These are phyloP conservation scores for Pseudocheirus occidentalis DNA, from an alignment of 2,797 vertebrate genomes.

Conservation along the genomic window DNA sequence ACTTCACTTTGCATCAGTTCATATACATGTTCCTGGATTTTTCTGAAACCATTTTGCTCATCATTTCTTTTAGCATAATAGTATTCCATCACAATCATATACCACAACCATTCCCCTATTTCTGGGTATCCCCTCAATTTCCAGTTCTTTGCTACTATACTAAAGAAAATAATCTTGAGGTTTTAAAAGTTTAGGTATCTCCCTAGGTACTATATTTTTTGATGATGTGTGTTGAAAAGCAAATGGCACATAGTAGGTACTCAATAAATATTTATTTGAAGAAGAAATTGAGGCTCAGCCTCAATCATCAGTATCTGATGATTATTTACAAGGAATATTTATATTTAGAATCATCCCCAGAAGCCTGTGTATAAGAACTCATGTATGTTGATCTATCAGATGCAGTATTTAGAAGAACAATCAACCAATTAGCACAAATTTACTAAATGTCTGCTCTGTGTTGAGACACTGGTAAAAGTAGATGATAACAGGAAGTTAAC, in stretches of 20 bases:
- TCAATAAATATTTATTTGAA: too few relatives aligned
- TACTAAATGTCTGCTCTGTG: not conserved
- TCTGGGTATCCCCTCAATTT: not conserved
- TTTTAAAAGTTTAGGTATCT: not conserved
- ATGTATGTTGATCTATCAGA: not conserved
- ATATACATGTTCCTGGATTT: not conserved
- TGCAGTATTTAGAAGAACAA: not conserved
- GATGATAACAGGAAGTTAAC: constrained; percentile 11
- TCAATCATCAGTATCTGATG: not conserved
- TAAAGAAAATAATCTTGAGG: not conserved
- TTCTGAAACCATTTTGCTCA: not conserved
- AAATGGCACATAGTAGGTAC: too few relatives aligned
- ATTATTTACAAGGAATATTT: constrained; percentile 21
- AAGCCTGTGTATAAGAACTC: not conserved
- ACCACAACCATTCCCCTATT: not conserved
- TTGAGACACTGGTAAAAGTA: not conserved
- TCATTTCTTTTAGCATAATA: not conserved
- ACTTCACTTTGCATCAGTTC: not conserved
- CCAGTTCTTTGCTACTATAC: not conserved
- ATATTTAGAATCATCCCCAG: not conserved
- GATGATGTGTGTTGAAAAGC: not conserved
- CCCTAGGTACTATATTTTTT: not conserved
- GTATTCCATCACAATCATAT: not conserved
- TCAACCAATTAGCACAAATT: not conserved
- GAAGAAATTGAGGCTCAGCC: not conserved